Evolutionary conservation across 2,888 invertebrate species (phyloP).

Genomic region (Mesorhabditis sp.): DNA sequence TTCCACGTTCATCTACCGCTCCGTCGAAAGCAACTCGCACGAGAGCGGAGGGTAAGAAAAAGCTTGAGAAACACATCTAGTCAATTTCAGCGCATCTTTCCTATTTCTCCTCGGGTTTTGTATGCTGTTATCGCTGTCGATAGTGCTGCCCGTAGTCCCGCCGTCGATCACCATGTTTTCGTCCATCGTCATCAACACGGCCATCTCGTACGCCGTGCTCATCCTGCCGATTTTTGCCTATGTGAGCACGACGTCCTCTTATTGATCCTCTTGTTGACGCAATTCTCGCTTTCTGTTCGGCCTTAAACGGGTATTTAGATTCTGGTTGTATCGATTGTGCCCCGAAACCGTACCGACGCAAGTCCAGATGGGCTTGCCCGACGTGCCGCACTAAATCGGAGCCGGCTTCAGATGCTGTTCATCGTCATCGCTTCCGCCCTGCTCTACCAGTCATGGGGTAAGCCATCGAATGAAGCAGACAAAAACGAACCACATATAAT

Average conservation of each 20-base stretch:
- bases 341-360: neutral
- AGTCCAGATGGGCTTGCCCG: neutral
- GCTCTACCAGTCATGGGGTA: constrained; percentile 4
- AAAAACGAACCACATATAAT: neutral
- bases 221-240: neutral
- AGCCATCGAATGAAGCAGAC: neutral
- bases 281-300: neutral
- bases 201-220: neutral
- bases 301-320: neutral
- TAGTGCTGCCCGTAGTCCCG: neutral
- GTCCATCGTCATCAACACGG: constrained; percentile 4
- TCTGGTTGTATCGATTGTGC: neutral
- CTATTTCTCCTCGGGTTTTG: neutral
- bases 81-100: neutral
- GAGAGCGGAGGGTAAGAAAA: neutral
- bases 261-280: neutral
- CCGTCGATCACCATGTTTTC: neutral
- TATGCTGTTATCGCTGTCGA: neutral
- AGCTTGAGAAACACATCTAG: neutral
- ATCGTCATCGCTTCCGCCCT: neutral
- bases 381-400: neutral
- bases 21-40: constrained; percentile 4
- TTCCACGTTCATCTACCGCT: constrained; percentile 5
- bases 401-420: neutral
- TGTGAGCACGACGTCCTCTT: neutral